Base-by-base conservation (phyloP, 1,140 invertebrate species). In the Vanessa tameamea region DNA sequence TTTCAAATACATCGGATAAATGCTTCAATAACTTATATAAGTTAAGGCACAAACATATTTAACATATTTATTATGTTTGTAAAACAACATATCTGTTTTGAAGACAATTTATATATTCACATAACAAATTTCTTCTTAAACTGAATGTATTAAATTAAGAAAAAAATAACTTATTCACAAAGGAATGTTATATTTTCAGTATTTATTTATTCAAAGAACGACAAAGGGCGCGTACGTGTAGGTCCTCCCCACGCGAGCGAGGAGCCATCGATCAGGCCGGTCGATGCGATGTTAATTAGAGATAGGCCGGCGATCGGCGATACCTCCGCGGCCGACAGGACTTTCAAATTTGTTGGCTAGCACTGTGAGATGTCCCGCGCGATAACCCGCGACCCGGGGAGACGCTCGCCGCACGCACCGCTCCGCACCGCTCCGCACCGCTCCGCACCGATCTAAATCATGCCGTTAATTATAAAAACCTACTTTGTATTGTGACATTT, bases 211-310 rank as follows among this genome's bases (percentile, higher is more conserved):
- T 43, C n/a, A 47, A 14, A 43, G 37, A 64, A 12, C 63, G 43
- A 13, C 6, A n/a, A 5, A 20, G 2, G 13, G 4, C 43, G 63
- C 9, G 47, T 16, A 47, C 15, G 8, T 65, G 64, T 65, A 20
- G 37, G 2, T 37, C 11, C 9, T 8, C 69, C 12, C 47, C 13
- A 55, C 43, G 16, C 26, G 47, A 20, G 64, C 23, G 64, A n/a
- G 15, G 43, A 57, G 47, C 55, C 53, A 69, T 75, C 71, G 57
- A 71, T 71, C 76, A 77, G 72, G 64, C 15, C 43, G n/a, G 67
- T 57, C 48, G 78, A 64, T 65, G 69, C 78, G 83, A 85, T 85
- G 81, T 82, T 85, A 83, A 83, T 85, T 83, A 85, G 69, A 85
- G 83, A 85, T 85, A 84, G 57, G 26, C 76, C 72, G 66, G 72